Evolutionary conservation across 2,888 invertebrate genomes (phyloP).

Genomic region (Chymomyza amoena): DNA sequence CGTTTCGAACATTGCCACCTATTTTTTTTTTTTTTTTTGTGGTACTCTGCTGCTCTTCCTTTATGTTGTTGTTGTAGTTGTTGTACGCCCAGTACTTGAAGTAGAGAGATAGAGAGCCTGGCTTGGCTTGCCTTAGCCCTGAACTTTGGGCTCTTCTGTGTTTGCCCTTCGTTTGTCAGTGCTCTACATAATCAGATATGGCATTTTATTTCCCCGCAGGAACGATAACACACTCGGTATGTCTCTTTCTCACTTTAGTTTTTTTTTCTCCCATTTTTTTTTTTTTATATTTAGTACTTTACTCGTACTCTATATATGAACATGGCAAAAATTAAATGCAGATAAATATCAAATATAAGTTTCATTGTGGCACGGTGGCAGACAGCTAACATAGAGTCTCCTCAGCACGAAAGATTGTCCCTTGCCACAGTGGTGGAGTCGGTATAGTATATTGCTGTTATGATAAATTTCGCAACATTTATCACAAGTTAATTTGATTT

Average conservation of each 20-base stretch:
- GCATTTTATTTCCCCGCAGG: constrained; percentile 58
- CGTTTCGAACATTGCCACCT: constrained; percentile 34
- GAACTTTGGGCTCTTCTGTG: neutral
- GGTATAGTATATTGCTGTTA: constrained; percentile 37
- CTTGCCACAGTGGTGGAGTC: neutral
- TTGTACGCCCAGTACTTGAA: neutral
- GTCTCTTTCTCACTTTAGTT: constrained; percentile 12
- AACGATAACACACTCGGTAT: constrained; percentile 6
- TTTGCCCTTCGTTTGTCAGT: constrained; percentile 52
- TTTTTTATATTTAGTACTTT: neutral
- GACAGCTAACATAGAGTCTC: neutral
- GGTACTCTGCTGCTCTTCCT: neutral
- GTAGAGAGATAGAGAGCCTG: neutral
- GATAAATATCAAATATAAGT: constrained; percentile 70
- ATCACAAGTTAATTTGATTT: constrained; percentile 73
- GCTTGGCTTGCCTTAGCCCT: constrained; percentile 3
- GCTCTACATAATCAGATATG: constrained; percentile 68
- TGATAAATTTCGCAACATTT: constrained; percentile 68
- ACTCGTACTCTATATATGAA: constrained; percentile 4
- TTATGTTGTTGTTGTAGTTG: no score
- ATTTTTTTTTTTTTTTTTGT: neutral
- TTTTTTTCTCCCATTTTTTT: neutral
- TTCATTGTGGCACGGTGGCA: constrained; percentile 48
- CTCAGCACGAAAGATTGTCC: neutral
- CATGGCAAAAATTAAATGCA: constrained; percentile 51